Conservation (phyloP, 2,113 vertebrate species). For the Sphaerodactylus townsendi region DNA sequence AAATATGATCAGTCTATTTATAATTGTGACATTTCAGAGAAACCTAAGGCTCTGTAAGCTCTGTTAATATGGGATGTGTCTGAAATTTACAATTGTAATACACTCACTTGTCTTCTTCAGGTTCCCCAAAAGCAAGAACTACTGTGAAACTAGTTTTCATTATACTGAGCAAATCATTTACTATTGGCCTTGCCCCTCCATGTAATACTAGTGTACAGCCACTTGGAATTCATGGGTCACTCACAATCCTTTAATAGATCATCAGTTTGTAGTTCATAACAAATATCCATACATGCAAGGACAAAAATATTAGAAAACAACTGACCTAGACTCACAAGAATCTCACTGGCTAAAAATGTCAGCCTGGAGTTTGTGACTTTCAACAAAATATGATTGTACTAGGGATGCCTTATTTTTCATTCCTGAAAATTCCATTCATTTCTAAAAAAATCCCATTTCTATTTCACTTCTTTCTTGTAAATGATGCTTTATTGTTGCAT, state of each 20-base stretch:
- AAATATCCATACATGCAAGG: conserved; percentile 71
- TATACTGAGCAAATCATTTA: conserved; percentile 61
- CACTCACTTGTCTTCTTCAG: conserved; percentile 50
- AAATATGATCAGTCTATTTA: conserved; percentile 54
- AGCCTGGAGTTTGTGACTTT: background rate
- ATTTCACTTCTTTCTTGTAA: too few relatives aligned
- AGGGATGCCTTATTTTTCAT: too few relatives aligned
- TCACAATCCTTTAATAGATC: conserved; percentile 58
- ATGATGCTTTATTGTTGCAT: too few relatives aligned
- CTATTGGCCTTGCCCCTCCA: conserved; percentile 32
- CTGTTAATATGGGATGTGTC: conserved; percentile 44
- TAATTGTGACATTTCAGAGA: conserved; percentile 46
- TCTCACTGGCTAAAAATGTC: background rate
- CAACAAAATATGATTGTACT: background rate
- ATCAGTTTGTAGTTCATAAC: conserved; percentile 69
- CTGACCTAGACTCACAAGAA: conserved; percentile 46
- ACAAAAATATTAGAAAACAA: conserved; percentile 40
- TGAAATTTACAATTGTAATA: conserved; percentile 55
- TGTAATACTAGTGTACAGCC: conserved; percentile 60
- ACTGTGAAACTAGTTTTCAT: conserved; percentile 61
- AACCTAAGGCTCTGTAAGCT: conserved; percentile 42
- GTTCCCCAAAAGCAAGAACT: conserved; percentile 60
- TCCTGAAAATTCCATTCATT: too few relatives aligned
- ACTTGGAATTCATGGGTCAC: conserved; percentile 61
- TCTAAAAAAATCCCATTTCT: too few relatives aligned